These are phyloP conservation scores for Falco cherrug DNA, from an alignment of 2,797 vertebrate species.

Conservation along the genomic window DNA sequence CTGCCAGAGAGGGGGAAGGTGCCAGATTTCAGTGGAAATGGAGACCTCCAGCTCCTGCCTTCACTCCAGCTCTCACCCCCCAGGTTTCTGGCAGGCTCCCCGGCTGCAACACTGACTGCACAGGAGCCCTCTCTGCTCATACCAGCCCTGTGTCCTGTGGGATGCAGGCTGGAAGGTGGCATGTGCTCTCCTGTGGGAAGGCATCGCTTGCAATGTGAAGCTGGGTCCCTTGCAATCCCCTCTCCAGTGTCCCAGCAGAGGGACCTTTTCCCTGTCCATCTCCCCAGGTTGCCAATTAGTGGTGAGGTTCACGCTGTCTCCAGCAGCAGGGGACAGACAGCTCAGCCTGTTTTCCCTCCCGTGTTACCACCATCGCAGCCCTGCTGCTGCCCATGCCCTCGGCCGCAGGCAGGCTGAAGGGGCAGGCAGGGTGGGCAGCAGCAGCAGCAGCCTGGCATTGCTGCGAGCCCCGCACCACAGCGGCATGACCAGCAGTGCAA, in stretches of 20 bases:
- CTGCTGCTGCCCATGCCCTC: neutral
- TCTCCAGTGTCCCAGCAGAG: neutral
- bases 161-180: accelerated
- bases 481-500: accelerated
- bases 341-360: neutral
- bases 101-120: accelerated
- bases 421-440: neutral
- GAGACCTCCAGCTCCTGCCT: conserved; percentile 20
- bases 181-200: accelerated
- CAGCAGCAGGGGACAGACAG: neutral
- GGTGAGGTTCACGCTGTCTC: neutral
- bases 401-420: neutral
- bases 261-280: neutral
- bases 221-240: neutral
- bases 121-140: neutral
- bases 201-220: neutral
- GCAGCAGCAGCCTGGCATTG: neutral
- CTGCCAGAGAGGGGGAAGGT: conserved; percentile 15
- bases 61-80: neutral
- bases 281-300: neutral
- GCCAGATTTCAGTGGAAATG: neutral
- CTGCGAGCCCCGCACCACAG: neutral
- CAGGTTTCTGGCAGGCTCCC: neutral
- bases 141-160: neutral
- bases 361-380: neutral